Evolutionary conservation across 2,888 invertebrate genomes (phyloP).

Genomic region (Ommatoiulus sabulosus): DNA sequence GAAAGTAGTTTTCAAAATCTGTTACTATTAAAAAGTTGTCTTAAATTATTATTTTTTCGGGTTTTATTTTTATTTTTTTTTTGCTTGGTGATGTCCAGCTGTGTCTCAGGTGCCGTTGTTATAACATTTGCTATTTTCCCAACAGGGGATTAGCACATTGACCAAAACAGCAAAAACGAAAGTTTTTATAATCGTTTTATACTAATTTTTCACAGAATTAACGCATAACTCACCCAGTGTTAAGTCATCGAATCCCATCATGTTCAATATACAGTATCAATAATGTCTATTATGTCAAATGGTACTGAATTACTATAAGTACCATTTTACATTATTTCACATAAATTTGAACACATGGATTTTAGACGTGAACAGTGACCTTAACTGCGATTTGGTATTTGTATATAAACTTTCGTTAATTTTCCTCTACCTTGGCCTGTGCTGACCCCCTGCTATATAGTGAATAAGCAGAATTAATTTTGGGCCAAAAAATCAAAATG

Average conservation of each 20-base stretch:
- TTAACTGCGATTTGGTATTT: too few relatives aligned
- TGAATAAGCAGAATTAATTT: neutral
- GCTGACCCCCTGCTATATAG: neutral
- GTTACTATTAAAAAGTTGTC: conserved; percentile 28
- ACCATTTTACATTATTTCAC: neutral
- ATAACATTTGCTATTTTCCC: neutral
- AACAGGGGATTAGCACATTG: neutral
- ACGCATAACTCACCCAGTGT: neutral
- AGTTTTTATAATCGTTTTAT: neutral
- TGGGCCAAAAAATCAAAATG: neutral
- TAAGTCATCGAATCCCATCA: neutral
- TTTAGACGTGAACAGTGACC: neutral
- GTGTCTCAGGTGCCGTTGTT: neutral
- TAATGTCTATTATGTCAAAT: too few relatives aligned
- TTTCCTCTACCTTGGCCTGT: neutral
- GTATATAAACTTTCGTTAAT: neutral
- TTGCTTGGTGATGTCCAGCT: neutral
- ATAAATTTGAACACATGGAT: neutral
- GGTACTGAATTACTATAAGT: neutral
- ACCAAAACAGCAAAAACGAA: neutral
- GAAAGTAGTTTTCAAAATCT: conserved; percentile 34
- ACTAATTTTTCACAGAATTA: neutral
- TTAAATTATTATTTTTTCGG: conserved; percentile 19
- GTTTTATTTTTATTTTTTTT: neutral
- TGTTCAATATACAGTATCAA: neutral